Percentiles rank a stretch among this genome's conserved stretches.
phyloP scores from a whole-genome alignment of 1,140 invertebrate species.

The Drosophila simulans region DNA sequence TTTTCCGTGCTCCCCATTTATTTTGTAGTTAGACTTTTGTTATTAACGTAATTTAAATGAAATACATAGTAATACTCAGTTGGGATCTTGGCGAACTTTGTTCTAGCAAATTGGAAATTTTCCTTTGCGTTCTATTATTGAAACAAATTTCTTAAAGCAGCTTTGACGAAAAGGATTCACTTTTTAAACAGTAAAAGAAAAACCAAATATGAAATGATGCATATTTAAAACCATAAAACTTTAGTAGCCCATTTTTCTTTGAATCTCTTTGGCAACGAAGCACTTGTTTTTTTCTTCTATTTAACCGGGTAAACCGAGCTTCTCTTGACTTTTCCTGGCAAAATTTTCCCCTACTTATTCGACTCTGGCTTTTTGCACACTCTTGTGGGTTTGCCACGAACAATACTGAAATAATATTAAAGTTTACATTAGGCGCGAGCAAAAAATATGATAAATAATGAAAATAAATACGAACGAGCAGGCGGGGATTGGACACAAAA shows the following conservation, averaged over 20 bases:
- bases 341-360: not conserved
- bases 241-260: too few species aligned
- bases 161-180: not conserved
- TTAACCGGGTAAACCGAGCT: not conserved
- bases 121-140: not conserved
- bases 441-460: constrained; percentile 67
- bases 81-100: constrained; percentile 7
- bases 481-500: constrained; percentile 37
- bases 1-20: constrained; percentile 31
- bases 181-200: too few species aligned
- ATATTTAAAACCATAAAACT: not conserved
- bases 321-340: constrained; percentile 4
- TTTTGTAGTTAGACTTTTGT: constrained; percentile 31
- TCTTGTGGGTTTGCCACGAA: constrained; percentile 15
- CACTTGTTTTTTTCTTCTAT: not conserved
- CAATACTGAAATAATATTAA: constrained; percentile 47
- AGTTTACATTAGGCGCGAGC: constrained; percentile 56
- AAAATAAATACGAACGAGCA: constrained; percentile 41
- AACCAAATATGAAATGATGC: not conserved
- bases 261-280: not conserved
- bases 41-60: constrained; percentile 49
- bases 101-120: constrained; percentile 21
- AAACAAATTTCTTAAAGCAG: not conserved
- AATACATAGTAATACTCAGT: constrained; percentile 35
- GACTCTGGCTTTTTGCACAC: constrained; percentile 1